phyloP scores from a whole-genome alignment of 35 echinoderm and acorn worm genomes.

The Apostichopus californicus region DNA sequence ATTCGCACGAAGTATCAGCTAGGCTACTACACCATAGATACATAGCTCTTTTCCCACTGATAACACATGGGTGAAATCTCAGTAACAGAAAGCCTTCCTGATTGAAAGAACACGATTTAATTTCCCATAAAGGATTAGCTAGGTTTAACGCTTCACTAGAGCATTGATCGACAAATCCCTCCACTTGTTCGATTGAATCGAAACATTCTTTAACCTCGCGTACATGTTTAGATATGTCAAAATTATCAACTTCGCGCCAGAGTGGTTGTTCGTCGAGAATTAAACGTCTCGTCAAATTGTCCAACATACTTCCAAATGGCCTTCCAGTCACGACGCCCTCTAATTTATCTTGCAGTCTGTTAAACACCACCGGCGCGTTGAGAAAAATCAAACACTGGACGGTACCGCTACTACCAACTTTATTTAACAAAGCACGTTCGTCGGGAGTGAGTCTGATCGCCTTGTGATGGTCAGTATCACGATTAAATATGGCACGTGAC shows the following conservation, averaged over 20 bases:
- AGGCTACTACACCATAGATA: not conserved
- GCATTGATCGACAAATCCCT: not conserved
- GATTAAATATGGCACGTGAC: not conserved
- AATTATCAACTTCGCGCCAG: not conserved
- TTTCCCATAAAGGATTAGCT: slow-evolving; percentile 35
- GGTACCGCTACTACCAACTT: slow-evolving; percentile 16
- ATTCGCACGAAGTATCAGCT: slow-evolving; percentile 7
- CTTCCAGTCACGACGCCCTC: not conserved
- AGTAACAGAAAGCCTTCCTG: slow-evolving; percentile 19
- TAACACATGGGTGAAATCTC: slow-evolving; percentile 26
- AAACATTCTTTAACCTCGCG: not conserved
- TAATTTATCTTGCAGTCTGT: not conserved
- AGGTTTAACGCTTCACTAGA: slow-evolving; percentile 3
- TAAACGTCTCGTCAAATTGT: not conserved
- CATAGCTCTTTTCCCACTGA: slow-evolving; percentile 17
- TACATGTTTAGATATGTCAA: slow-evolving; percentile 26
- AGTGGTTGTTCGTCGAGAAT: not conserved
- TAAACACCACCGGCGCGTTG: slow-evolving; percentile 1
- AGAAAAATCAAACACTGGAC: slow-evolving; percentile 19
- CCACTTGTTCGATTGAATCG: not conserved
- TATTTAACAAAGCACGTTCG: slow-evolving; percentile 13
- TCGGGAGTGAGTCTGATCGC: not conserved
- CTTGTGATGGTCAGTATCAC: not conserved
- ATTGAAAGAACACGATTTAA: slow-evolving; percentile 3
- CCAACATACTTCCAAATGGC: not conserved